Evolutionary conservation across 2,797 vertebrate species (phyloP).

Genomic region (Luscinia luscinia): DNA sequence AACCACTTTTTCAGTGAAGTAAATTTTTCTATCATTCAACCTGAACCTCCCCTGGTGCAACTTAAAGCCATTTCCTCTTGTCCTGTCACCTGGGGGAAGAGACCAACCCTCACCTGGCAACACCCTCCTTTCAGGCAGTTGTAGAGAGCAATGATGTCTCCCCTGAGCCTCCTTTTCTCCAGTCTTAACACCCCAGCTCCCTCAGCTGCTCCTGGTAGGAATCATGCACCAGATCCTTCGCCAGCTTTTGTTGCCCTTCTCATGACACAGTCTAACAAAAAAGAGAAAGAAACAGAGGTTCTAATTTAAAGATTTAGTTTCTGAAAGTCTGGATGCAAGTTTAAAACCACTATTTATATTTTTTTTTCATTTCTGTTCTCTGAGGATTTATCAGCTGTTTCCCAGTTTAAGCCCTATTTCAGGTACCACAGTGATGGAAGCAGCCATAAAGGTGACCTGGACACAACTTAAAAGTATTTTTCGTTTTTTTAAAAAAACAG

Average conservation of each 20-base stretch:
- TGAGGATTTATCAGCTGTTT: neutral
- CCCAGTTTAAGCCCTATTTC: neutral
- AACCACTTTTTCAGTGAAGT: neutral
- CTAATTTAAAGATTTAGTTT: neutral
- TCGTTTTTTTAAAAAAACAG: neutral
- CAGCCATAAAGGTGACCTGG: neutral
- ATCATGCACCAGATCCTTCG: accelerated
- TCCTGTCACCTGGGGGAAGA: neutral
- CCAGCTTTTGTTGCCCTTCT: neutral
- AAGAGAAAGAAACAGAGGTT: neutral
- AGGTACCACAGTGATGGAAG: neutral
- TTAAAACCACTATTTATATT: neutral
- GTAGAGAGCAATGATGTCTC: neutral
- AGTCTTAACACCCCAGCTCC: neutral
- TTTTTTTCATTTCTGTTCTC: neutral
- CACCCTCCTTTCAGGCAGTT: neutral
- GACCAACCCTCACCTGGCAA: neutral
- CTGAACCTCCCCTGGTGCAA: neutral
- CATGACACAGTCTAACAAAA: neutral
- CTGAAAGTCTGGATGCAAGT: neutral
- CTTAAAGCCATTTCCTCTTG: neutral
- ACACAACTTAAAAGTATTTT: neutral
- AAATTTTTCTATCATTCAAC: neutral
- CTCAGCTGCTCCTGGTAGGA: neutral
- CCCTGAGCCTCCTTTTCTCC: neutral